phyloP scores from a whole-genome alignment of 2,888 invertebrate species.

The Platypus cylindrus region DNA sequence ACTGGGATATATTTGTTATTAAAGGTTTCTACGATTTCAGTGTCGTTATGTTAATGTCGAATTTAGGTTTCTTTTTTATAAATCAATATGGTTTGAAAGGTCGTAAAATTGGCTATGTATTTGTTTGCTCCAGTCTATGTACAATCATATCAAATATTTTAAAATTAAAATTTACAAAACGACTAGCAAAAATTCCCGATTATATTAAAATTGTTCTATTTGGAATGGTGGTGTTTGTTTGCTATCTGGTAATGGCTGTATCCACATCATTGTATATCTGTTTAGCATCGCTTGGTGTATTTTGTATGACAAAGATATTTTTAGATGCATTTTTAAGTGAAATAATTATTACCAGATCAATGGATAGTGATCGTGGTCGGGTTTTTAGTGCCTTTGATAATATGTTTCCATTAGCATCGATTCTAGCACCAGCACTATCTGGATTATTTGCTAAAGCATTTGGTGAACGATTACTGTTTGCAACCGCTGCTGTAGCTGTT shows the following conservation, averaged over 20 bases:
- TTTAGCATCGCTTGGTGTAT: conserved; percentile 7
- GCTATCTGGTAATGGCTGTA: conserved; percentile 10
- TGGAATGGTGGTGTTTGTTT: conserved; percentile 8
- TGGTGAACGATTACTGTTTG: conserved; percentile 7
- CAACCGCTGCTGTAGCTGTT: conserved; percentile 10
- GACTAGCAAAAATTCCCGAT: conserved; percentile 9
- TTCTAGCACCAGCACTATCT: conserved; percentile 14
- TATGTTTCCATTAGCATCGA: conserved; percentile 9
- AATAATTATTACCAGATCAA: conserved; percentile 11
- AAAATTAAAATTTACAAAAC: conserved; percentile 11
- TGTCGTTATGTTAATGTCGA: conserved; percentile 6
- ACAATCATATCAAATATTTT: conserved; percentile 12
- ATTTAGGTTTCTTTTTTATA: conserved; percentile 12
- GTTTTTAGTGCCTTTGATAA: conserved; percentile 17
- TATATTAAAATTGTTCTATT: conserved; percentile 9
- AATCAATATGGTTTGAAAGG: conserved; percentile 12
- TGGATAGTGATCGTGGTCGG: conserved; percentile 15
- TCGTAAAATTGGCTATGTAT: conserved; percentile 11
- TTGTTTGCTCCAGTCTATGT: conserved; percentile 9
- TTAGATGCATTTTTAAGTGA: conserved; percentile 12
- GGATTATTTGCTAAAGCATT: conserved; percentile 14
- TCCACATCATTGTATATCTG: conserved; percentile 6
- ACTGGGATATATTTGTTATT: conserved; percentile 14
- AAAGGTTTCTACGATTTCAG: conserved; percentile 13
- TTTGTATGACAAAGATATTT: conserved; percentile 9